phyloP scores from a whole-genome alignment of 2,113 vertebrate genomes.

The Chionodraco myersi region DNA sequence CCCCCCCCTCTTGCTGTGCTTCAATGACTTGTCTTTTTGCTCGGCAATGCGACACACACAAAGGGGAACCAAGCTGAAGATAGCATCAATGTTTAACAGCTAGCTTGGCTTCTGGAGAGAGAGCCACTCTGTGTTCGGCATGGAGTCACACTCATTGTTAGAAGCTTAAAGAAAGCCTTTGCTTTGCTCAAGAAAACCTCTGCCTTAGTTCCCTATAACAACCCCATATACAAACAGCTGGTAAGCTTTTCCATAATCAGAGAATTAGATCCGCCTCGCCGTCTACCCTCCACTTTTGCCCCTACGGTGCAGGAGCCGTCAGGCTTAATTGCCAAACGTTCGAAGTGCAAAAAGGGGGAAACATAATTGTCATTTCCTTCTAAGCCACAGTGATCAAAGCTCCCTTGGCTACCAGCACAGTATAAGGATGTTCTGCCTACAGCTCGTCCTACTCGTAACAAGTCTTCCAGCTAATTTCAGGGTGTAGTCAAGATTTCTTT shows the following conservation, averaged over 20 bases:
- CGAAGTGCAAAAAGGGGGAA: slow-evolving; percentile 69
- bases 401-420: slow-evolving; percentile 67
- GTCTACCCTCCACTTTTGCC: slow-evolving; percentile 64
- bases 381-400: slow-evolving; percentile 81
- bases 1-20: slow-evolving; percentile 23
- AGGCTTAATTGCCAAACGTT: slow-evolving; percentile 79
- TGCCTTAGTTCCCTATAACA: slow-evolving; percentile 49
- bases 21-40: slow-evolving; percentile 64
- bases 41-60: slow-evolving; percentile 51
- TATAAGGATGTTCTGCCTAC: slow-evolving; percentile 70
- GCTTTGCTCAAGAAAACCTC: slow-evolving; percentile 63
- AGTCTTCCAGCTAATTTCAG: slow-evolving; percentile 59
- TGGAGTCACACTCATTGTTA: slow-evolving; percentile 73
- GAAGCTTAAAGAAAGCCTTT: slow-evolving; percentile 75
- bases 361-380: slow-evolving; percentile 82
- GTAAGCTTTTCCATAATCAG: slow-evolving; percentile 70
- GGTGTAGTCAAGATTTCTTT: slow-evolving; percentile 50
- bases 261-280: slow-evolving; percentile 73
- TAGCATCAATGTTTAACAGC: slow-evolving; percentile 78
- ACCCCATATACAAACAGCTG: slow-evolving; percentile 58
- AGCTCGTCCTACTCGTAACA: slow-evolving; percentile 63
- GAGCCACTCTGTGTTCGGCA: slow-evolving; percentile 61
- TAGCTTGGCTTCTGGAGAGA: slow-evolving; percentile 65
- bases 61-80: slow-evolving; percentile 64
- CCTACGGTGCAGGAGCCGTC: slow-evolving; percentile 62